Conservation (phyloP, 2,888 invertebrate genomes). For the Melanotus villosus region DNA sequence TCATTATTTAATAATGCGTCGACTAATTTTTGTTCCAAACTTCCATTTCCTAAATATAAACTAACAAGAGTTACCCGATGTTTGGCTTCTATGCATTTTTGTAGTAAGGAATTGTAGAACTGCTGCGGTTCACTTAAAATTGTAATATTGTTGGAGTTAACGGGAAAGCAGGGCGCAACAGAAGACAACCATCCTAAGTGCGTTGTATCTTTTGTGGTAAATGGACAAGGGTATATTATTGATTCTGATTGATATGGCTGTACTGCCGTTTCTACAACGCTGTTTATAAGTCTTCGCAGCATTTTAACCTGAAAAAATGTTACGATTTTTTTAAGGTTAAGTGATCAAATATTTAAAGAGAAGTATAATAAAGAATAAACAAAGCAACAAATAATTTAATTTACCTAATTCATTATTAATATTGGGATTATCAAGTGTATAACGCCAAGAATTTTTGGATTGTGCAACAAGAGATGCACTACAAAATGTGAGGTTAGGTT, state of each 20-base stretch:
- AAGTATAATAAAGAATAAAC: too few species aligned
- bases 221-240: constrained; percentile 58
- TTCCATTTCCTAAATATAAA: constrained; percentile 93
- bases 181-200: constrained; percentile 73
- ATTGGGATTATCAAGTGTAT: too few species aligned
- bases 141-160: constrained; percentile 78
- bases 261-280: constrained; percentile 61
- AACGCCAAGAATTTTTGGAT: too few species aligned
- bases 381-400: too few species aligned
- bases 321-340: neutral
- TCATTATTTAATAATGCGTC: constrained; percentile 75
- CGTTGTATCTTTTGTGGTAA: constrained; percentile 60
- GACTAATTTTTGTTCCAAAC: constrained; percentile 85
- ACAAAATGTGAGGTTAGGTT: too few species aligned
- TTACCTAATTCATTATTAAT: too few species aligned
- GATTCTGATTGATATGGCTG: constrained; percentile 55
- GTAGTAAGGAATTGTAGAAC: constrained; percentile 82
- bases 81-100: constrained; percentile 77
- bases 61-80: constrained; percentile 88
- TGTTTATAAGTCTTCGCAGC: constrained; percentile 63
- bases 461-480: too few species aligned
- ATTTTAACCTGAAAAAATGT: constrained; percentile 50
- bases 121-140: constrained; percentile 82
- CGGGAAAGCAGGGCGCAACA: constrained; percentile 78
- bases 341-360: neutral